Percentiles rank a stretch among this genome's conserved stretches.
Evolutionary conservation across 2,113 vertebrate species (phyloP).

Genomic region (Phalacrocorax brasilianus): DNA sequence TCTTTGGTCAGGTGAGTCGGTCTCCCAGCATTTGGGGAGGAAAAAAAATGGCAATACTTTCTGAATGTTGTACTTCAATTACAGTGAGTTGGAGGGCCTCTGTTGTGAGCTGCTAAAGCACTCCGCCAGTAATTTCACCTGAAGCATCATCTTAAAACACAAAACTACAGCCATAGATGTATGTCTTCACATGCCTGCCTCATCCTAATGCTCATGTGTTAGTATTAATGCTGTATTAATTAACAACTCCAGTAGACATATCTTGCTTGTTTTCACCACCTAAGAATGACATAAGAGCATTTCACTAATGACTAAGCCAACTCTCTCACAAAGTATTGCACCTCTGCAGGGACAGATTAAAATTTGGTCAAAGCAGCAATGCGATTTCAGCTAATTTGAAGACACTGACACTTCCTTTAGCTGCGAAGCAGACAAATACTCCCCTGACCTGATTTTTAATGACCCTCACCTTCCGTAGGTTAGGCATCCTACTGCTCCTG

Average conservation of each 20-base stretch:
- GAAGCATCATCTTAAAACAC: neutral
- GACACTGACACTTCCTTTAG: neutral
- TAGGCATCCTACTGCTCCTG: neutral
- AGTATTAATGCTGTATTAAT: neutral
- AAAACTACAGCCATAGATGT: neutral
- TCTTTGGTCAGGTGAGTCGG: fast-evolving
- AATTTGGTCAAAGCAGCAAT: neutral
- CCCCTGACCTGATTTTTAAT: neutral
- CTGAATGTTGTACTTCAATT: fast-evolving
- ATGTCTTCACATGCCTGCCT: neutral
- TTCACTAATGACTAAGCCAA: neutral
- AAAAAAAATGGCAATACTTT: neutral
- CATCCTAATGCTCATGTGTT: neutral
- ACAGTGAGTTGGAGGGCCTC: neutral
- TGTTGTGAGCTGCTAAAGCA: neutral
- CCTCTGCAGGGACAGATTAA: neutral
- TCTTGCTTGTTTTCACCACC: neutral
- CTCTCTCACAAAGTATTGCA: neutral
- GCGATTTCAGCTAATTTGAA: neutral
- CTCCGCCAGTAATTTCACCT: neutral
- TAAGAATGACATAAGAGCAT: neutral
- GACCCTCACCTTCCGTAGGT: neutral
- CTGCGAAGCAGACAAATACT: neutral
- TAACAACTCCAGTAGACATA: neutral
- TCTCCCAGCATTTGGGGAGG: neutral